A percentile compares a stretch with the other conserved stretches of the same genome.
Evolutionary conservation across 2,888 invertebrate genomes (phyloP).

Genomic region (Amorpha juglandis): DNA sequence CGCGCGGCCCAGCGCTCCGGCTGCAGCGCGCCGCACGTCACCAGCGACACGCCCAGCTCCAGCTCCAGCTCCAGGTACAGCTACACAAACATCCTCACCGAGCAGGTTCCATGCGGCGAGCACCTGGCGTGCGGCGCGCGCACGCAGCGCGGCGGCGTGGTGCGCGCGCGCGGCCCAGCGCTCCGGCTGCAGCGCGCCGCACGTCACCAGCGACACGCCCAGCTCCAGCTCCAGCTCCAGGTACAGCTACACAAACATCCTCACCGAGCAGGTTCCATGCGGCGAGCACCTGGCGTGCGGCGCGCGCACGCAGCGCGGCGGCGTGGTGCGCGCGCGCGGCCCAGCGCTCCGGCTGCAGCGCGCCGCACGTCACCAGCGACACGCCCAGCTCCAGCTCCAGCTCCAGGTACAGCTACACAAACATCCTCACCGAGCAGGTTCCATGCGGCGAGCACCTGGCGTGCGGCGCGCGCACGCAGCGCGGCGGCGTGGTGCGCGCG

Average conservation of each 20-base stretch:
- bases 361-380: constrained; percentile 71
- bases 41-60: constrained; percentile 76
- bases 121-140: constrained; percentile 95
- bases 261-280: too few species aligned
- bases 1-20: constrained; percentile 48
- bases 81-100: constrained; percentile 63
- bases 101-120: constrained; percentile 96
- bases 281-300: too few species aligned
- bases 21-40: constrained; percentile 70
- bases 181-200: constrained; percentile 68
- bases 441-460: too few species aligned
- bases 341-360: constrained; percentile 62
- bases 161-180: constrained; percentile 76
- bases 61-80: constrained; percentile 84
- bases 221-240: constrained; percentile 82
- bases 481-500: too few species aligned
- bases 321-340: too few species aligned
- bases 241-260: constrained; percentile 66
- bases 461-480: too few species aligned
- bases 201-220: constrained; percentile 77
- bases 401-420: too few species aligned
- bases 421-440: too few species aligned
- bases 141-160: constrained; percentile 90
- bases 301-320: too few species aligned
- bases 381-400: constrained; percentile 78